Evolutionary conservation across 1,140 invertebrate species (phyloP).

Genomic region (Schlechtendalia chinensis): DNA sequence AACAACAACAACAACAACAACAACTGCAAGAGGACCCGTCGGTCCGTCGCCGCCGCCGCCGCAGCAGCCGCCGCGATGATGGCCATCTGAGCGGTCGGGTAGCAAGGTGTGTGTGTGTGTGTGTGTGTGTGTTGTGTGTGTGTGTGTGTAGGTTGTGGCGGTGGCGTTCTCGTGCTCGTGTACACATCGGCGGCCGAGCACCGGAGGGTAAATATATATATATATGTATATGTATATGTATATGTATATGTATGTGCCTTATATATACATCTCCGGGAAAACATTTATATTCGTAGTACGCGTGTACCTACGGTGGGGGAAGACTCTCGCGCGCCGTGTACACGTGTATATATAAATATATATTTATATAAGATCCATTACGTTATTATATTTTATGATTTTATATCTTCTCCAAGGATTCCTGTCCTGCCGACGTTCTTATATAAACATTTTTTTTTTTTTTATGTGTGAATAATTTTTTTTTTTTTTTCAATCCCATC

Average conservation of each 20-base stretch:
- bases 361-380: too few species aligned
- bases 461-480: constrained; percentile 31
- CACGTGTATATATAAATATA: not conserved
- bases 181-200: too few species aligned
- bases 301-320: too few species aligned
- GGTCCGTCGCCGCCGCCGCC: not conserved
- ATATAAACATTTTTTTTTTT: constrained; percentile 44
- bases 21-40: constrained; percentile 10
- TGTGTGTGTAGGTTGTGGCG: too few species aligned
- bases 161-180: too few species aligned
- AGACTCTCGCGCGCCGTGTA: too few species aligned
- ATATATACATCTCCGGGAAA: not conserved
- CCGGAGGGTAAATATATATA: not conserved
- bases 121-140: too few species aligned
- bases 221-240: constrained; percentile 13
- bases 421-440: not conserved
- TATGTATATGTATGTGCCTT: too few species aligned
- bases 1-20: not conserved
- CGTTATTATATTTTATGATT: not conserved
- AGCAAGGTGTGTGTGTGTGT: too few species aligned
- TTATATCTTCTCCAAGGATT: constrained; percentile 24
- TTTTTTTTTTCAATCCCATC: constrained; percentile 32
- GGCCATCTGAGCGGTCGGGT: constrained; percentile 40
- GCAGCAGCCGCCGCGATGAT: not conserved
- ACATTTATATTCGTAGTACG: too few species aligned